Evolutionary conservation across 2,113 vertebrate species (phyloP).

Genomic region (Urocynchramus pylzowi): DNA sequence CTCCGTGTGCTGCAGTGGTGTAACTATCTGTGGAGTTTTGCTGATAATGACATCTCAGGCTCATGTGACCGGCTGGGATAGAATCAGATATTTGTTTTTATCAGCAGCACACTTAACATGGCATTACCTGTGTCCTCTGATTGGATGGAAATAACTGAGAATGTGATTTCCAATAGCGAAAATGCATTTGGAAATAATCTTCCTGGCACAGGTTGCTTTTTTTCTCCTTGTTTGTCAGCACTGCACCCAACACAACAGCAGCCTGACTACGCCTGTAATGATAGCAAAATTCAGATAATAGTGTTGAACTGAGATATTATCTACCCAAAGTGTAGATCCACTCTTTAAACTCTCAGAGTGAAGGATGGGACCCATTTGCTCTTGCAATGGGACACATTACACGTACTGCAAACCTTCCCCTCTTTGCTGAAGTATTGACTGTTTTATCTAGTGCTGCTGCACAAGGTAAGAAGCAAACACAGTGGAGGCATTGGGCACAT

Average conservation of each 20-base stretch:
- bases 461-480: background rate
- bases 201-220: background rate
- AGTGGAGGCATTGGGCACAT: background rate
- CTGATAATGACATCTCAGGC: background rate
- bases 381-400: background rate
- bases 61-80: background rate
- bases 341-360: background rate
- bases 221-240: background rate
- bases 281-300: background rate
- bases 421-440: background rate
- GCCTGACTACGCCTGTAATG: background rate
- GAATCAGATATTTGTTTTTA: conserved; percentile 12
- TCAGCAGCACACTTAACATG: background rate
- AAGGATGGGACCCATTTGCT: background rate
- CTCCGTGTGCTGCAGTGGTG: background rate
- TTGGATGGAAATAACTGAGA: conserved; percentile 5
- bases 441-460: background rate
- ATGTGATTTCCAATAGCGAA: background rate
- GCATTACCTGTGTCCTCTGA: background rate
- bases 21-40: background rate
- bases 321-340: background rate
- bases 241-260: background rate
- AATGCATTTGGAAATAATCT: background rate
- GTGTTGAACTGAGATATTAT: background rate
- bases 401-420: background rate